Base-by-base conservation (phyloP, 1,140 invertebrate species). In the Nylanderia fulva region DNA sequence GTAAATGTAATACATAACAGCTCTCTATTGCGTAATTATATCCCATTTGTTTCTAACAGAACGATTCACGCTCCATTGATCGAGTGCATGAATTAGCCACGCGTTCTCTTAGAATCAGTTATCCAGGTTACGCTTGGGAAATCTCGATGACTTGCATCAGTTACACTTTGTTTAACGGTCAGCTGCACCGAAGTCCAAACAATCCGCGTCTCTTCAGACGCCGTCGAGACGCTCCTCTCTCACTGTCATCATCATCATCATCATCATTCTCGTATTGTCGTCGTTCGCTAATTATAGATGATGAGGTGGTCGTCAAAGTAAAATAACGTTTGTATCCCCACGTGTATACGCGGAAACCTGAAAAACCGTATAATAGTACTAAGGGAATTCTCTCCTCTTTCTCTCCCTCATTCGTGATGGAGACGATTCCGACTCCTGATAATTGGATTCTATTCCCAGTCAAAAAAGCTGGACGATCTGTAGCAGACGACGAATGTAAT, bases 401-500 rank as follows among this genome's bases (percentile, higher is more conserved):
- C 21, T n/a, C 21, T 29, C 48, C 66, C 29, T 33, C 29, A n/a
- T n/a, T 33, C 52, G 1, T 27, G 77, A 82, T 82, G 77, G 77
- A 82, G 77, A 82, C 66, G 66, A 80, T 74, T n/a, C 56, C 80
- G 64, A 87, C 64, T 85, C 60, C 45, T 69, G 66, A 85, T 89
- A 89, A 89, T 89, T 86, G 85, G 75, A 86, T 80, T 84, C 63
- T 75, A 83, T 88, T 79, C 64, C 61, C 54, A 52, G 63, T 29
- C 36, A 61, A 71, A 88, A 83, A 88, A 60, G 48, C 66, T 42
- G 76, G 52, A 61, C 61, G 71, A 85, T 82, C 77, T 58, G 77
- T 71, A 68, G 69, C 45, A 88, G 88, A 82, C 86, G 74, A 89
- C 90, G 85, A 84, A 88, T 85, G 87, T 91, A 91, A 92, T 92